Evolutionary conservation across 2,888 invertebrate genomes (phyloP), one percentile per base, ranked within the genome.

Genomic region (Troides aeacus): DNA sequence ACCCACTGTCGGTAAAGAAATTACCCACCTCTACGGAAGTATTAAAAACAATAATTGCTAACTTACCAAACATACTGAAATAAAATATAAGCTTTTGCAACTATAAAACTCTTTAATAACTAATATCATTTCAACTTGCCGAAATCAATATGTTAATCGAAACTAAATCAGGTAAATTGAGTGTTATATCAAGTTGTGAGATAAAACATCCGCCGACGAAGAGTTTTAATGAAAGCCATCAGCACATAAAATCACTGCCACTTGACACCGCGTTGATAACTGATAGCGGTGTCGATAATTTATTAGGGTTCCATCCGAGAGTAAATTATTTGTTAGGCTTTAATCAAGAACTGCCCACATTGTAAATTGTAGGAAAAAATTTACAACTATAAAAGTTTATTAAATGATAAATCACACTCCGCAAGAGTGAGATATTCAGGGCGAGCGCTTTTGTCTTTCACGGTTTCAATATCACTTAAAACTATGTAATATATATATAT

Each of bases 141-240:
- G 67, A 71, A 58, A 68, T 17, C 66, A 70, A 70, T 70, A 67
- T 70, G 66, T 63, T 70, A 72, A 68, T 68, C 62, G 57, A 63
- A 63, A 61, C n/a, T 74, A 69, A 66, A 72, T 68, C 72, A 64
- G 64, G 62, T 56, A 66, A 70, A 68, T 66, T 71, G 66, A 74
- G 74, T 73, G 72, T 70, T 62, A 73, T 72, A 69, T 72, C 70
- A 69, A 64, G 71, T 72, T 39, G n/a, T 36, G 71, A 69, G 69
- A 65, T 59, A 70, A 62, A 70, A 66, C 74, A 65, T 62, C 56
- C 63, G 62, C 62, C 50, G 61, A 60, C 61, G 64, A 63, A 69
- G 72, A 60, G 67, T 71, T 74, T 70, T 71, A 75, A 76, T 76
- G 74, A 76, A 76, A 72, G 66, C 62, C 67, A 70, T 72, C 69